These are phyloP conservation scores for Hylaeus volcanicus DNA, from an alignment of 1,140 invertebrate genomes.

Conservation along the genomic window DNA sequence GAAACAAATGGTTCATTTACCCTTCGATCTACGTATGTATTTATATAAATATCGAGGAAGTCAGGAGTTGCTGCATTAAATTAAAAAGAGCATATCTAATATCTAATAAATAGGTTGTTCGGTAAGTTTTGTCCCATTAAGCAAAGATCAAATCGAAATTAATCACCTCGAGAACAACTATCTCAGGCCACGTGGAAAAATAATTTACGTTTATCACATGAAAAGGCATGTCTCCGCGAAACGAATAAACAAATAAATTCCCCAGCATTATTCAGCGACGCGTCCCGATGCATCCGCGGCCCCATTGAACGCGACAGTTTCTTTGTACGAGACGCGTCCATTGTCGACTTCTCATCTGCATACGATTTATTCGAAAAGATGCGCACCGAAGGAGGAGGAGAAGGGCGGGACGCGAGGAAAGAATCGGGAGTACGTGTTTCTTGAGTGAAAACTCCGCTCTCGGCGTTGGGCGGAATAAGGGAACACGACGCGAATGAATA, in stretches of 20 bases:
- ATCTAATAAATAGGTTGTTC: too few species aligned
- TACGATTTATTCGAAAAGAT: conserved; percentile 36
- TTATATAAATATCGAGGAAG: too few species aligned
- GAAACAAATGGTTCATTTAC: too few species aligned
- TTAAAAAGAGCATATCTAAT: too few species aligned
- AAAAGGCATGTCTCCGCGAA: not conserved
- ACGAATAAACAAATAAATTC: not conserved
- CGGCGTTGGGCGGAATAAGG: not conserved
- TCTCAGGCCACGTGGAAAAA: too few species aligned
- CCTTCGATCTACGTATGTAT: too few species aligned
- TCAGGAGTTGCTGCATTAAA: too few species aligned
- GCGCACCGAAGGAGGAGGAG: not conserved
- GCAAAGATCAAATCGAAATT: too few species aligned
- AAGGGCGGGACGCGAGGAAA: not conserved
- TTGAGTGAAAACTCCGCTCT: conserved; percentile 25
- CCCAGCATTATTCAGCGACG: not conserved
- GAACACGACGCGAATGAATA: conserved; percentile 34
- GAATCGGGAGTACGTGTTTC: conserved; percentile 19
- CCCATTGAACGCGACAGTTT: conserved; percentile 12
- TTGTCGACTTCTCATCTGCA: conserved; percentile 30
- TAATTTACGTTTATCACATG: too few species aligned
- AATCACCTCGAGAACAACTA: too few species aligned
- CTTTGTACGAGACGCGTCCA: conserved; percentile 14
- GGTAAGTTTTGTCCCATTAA: too few species aligned
- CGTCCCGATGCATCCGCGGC: not conserved